Conservation (phyloP, 35 echinoderm and acorn worm species). For the Patiria miniata region DNA sequence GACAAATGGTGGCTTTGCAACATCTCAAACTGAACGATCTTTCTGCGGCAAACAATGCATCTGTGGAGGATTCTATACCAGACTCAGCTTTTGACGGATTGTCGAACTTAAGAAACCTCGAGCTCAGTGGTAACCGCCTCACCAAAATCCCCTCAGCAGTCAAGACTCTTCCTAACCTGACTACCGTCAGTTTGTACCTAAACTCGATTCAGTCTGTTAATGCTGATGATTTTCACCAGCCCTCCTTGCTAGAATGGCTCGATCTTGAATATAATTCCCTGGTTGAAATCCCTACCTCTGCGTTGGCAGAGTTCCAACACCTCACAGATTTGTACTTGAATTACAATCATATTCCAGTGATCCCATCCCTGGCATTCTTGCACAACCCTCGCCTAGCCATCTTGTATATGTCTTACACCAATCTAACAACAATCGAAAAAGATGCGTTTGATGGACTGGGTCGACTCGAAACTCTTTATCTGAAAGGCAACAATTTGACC, state of each 20-base stretch:
- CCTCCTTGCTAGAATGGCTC: neutral
- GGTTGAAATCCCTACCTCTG: neutral
- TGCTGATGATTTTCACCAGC: neutral
- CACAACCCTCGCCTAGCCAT: neutral
- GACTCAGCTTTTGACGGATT: neutral
- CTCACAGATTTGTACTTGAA: neutral
- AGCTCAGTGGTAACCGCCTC: neutral
- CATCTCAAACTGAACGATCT: neutral
- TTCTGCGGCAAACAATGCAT: neutral
- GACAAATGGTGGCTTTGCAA: neutral
- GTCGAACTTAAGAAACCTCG: neutral
- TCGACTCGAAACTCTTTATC: neutral
- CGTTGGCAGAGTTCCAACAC: neutral
- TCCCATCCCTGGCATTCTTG: neutral
- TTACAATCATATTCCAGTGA: neutral
- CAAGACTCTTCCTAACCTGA: neutral
- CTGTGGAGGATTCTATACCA: neutral
- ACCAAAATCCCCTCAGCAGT: neutral
- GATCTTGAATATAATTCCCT: neutral
- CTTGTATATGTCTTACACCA: neutral
- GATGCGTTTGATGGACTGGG: neutral
- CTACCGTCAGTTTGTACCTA: neutral
- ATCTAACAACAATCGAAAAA: neutral
- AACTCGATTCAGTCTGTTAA: neutral
- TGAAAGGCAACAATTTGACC: neutral